Percentiles rank a stretch among this genome's conserved stretches.
Evolutionary conservation across 2,113 vertebrate genomes (phyloP).

Genomic region (Xenopus tropicalis): DNA sequence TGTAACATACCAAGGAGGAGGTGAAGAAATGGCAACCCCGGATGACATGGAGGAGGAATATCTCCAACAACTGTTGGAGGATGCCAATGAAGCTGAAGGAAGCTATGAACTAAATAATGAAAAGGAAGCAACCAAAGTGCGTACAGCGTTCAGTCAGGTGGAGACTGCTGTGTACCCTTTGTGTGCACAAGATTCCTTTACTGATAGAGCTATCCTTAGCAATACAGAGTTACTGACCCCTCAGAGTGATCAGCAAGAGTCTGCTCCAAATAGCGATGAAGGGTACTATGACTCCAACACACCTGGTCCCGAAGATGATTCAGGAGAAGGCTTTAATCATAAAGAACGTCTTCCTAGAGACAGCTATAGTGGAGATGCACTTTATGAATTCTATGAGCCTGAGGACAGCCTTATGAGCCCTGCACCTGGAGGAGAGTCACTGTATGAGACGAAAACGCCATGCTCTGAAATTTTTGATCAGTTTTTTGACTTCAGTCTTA

Average conservation of each 20-base stretch:
- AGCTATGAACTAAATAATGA: constrained; percentile 59
- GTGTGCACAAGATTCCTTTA: constrained; percentile 51
- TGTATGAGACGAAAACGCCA: constrained; percentile 64
- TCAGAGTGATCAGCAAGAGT: constrained; percentile 92
- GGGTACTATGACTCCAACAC: constrained; percentile 95
- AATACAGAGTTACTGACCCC: constrained; percentile 73
- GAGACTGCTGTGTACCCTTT: constrained; percentile 45
- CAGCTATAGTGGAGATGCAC: constrained; percentile 94
- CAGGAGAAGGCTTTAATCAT: constrained; percentile 68
- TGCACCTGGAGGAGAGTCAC: constrained; percentile 67
- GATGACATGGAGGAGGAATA: constrained; percentile 80
- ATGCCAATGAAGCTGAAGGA: constrained; percentile 53
- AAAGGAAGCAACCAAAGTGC: constrained; percentile 41
- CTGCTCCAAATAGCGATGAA: constrained; percentile 91
- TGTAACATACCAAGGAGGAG: constrained; percentile 93
- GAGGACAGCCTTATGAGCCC: constrained; percentile 84
- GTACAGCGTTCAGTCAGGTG: constrained; percentile 48
- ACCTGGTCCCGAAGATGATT: constrained; percentile 85
- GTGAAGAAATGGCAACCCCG: constrained; percentile 93
- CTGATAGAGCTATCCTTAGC: constrained; percentile 56
- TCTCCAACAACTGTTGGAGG: constrained; percentile 73
- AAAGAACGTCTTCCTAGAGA: constrained; percentile 84
- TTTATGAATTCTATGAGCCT: constrained; percentile 90
- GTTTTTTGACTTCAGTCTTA: constrained; percentile 68
- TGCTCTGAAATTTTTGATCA: constrained; percentile 62